Conservation (phyloP, 2,113 vertebrate species). For the Nycticorax nycticorax region DNA sequence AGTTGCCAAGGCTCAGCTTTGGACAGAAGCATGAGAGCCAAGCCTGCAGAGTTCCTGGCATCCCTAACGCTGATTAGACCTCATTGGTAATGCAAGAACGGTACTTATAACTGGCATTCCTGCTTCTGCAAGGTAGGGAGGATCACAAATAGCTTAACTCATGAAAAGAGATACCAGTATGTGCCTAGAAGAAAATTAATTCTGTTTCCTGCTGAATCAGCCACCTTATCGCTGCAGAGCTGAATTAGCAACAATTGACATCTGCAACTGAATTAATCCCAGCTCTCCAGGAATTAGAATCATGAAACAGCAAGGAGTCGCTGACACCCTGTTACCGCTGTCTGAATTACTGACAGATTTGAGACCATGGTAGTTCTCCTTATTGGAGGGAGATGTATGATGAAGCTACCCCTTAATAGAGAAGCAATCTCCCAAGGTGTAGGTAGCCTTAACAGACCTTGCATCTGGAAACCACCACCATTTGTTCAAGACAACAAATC, state of each 20-base stretch:
- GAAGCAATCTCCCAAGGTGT: background rate
- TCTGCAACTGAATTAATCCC: slow-evolving; percentile 23
- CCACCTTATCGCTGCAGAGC: background rate
- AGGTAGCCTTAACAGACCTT: background rate
- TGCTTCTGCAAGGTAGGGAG: slow-evolving; percentile 18
- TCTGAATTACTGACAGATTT: background rate
- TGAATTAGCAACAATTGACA: slow-evolving; percentile 14
- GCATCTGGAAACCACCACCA: background rate
- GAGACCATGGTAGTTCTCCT: background rate
- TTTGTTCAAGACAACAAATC: background rate
- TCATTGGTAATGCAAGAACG: background rate
- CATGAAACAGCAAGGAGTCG: fast-evolving
- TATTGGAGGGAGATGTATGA: background rate
- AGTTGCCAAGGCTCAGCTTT: background rate
- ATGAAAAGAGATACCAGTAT: background rate
- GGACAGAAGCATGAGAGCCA: background rate
- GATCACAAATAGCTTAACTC: slow-evolving; percentile 27
- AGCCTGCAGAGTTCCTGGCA: background rate
- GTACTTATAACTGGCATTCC: background rate
- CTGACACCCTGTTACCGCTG: background rate
- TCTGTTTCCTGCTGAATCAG: slow-evolving; percentile 29
- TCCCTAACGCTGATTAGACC: background rate
- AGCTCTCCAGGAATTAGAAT: slow-evolving; percentile 41
- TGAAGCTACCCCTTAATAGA: background rate
- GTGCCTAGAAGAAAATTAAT: slow-evolving; percentile 13